A percentile compares a stretch with the other conserved stretches of the same genome.
Evolutionary conservation across 2,797 vertebrate species (phyloP).

Genomic region (Lagorchestes hirsutus): DNA sequence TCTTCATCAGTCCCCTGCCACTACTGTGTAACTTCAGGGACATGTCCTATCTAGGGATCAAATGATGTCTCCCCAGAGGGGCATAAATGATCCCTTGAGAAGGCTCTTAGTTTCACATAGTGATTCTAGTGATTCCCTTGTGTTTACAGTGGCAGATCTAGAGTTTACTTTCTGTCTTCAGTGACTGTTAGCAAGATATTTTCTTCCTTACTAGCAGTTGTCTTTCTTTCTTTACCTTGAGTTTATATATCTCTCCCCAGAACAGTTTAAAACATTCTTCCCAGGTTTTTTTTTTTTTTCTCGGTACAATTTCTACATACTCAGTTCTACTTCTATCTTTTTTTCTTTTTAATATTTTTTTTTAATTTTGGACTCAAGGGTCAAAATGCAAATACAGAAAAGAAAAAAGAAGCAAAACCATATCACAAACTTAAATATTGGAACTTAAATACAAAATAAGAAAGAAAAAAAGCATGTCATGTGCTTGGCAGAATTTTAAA

Average conservation of each 20-base stretch:
- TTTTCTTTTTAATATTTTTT: background rate
- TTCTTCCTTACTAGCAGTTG: background rate
- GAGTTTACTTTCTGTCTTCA: background rate
- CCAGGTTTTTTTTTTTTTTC: background rate
- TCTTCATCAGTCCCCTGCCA: conserved; percentile 76
- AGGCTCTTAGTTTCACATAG: background rate
- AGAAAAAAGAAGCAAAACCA: too few species aligned
- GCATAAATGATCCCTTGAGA: background rate
- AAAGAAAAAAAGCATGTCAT: too few species aligned
- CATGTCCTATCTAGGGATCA: conserved; percentile 74
- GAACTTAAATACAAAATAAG: too few species aligned
- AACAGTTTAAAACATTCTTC: background rate
- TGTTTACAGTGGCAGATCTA: background rate
- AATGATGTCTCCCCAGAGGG: conserved; percentile 74
- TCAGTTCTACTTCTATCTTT: background rate
- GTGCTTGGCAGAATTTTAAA: too few species aligned
- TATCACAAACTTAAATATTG: too few species aligned
- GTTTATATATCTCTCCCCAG: background rate
- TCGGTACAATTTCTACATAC: background rate
- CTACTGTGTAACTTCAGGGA: conserved; percentile 66
- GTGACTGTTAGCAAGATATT: background rate
- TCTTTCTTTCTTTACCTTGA: background rate
- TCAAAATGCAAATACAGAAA: too few species aligned
- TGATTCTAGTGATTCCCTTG: background rate
- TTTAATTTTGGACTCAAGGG: too few species aligned